These are phyloP conservation scores for Andrena minutula DNA, from an alignment of 2,888 invertebrate genomes.

Conservation along the genomic window DNA sequence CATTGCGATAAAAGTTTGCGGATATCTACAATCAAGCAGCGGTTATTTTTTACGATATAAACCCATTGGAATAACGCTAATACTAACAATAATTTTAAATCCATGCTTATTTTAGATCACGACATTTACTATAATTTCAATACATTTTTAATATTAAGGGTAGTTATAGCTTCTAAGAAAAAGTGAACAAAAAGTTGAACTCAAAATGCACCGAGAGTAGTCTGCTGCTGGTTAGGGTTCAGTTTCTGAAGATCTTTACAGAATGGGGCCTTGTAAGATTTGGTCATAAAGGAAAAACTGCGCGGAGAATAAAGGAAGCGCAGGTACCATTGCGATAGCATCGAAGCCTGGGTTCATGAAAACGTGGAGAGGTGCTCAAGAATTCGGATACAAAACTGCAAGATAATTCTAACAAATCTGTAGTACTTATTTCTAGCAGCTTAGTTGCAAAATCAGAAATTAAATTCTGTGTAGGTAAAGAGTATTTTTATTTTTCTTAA, in stretches of 20 bases:
- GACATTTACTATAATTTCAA: no score
- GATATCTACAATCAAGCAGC: no score
- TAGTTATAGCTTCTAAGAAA: no score
- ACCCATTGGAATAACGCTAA: no score
- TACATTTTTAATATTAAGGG: no score
- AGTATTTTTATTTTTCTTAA: no score
- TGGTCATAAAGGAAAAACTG: neutral
- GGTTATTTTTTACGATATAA: no score
- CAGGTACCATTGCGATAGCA: conserved; percentile 32
- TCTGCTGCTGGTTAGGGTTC: neutral
- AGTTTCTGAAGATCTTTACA: conserved; percentile 4
- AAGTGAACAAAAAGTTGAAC: neutral
- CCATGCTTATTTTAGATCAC: no score
- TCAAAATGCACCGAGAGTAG: neutral
- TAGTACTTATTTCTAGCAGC: neutral
- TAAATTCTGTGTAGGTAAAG: neutral
- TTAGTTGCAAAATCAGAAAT: neutral
- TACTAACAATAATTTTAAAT: no score
- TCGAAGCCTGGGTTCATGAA: conserved; percentile 10
- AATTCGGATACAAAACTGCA: neutral
- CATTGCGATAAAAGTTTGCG: no score
- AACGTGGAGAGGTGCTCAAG: conserved; percentile 18
- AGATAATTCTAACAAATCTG: neutral
- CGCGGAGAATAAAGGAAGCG: conserved; percentile 29
- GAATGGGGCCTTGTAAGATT: neutral